phyloP scores from a whole-genome alignment of 2,888 invertebrate genomes.

The Scotopteryx bipunctaria region DNA sequence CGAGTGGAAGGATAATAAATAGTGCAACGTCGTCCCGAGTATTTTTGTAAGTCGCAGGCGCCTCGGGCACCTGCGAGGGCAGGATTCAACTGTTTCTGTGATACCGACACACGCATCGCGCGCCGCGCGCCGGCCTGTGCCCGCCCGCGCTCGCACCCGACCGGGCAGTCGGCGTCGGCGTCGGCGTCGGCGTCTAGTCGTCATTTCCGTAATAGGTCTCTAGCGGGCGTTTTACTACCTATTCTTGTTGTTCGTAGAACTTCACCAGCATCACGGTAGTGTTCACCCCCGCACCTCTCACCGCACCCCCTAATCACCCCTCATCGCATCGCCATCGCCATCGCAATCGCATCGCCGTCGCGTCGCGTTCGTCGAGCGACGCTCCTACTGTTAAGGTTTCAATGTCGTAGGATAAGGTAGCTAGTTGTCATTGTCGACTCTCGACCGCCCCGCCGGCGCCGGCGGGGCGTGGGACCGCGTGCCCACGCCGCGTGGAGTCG shows the following conservation, averaged over 20 bases:
- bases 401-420: constrained; percentile 30
- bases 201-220: constrained; percentile 24
- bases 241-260: constrained; percentile 25
- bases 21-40: constrained; percentile 58
- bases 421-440: constrained; percentile 35
- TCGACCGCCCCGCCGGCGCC: constrained; percentile 39
- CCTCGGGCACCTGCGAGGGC: constrained; percentile 14
- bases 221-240: constrained; percentile 24
- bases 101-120: constrained; percentile 26
- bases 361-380: constrained; percentile 12
- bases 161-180: constrained; percentile 4
- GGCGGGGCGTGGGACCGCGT: background rate
- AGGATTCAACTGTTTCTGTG: constrained; percentile 29
- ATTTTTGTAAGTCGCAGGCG: constrained; percentile 32
- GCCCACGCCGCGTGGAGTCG: constrained; percentile 6
- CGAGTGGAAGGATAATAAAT: constrained; percentile 73
- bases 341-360: constrained; percentile 18
- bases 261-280: constrained; percentile 23
- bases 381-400: constrained; percentile 27
- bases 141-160: constrained; percentile 2
- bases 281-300: constrained; percentile 26
- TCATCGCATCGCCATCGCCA: constrained; percentile 21
- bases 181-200: constrained; percentile 9
- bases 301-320: constrained; percentile 28
- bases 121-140: constrained; percentile 2